Base-by-base conservation (phyloP, 2,113 vertebrate genomes). In the Athene cunicularia region DNA sequence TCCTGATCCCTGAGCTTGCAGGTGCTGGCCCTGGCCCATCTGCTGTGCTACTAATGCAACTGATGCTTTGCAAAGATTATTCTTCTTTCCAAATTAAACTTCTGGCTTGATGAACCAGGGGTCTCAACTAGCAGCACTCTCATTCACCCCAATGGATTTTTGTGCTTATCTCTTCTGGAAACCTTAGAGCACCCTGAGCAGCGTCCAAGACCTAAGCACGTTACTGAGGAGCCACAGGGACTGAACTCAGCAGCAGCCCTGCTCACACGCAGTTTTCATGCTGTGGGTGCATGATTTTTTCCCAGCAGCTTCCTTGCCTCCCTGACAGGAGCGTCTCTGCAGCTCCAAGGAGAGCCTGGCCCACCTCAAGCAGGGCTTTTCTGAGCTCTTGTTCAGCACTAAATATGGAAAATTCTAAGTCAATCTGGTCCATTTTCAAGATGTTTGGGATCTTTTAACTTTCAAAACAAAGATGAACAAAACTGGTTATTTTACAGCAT, bases 381-480 rank as follows among this genome's bases (percentile, higher is more conserved):
- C 85, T 87, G 81, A 81, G 93, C 88, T 92, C 32, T 18, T 15
- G 12, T 73, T 91, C 88, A 95, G 82, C 74, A 81, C 52, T 47
- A 88, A 94, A 94, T 55, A 59, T 4, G 73, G 92, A 96, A 91
- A 94, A 91, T 87, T 93, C 92, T 52, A 2, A 35, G 32, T 41
- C 70, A 58, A 0, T 79, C 50, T 77, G 26, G 45, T 8, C 55
- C 0, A 0, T 81, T 73, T 67, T 63, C 56, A 71, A 59, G 60
- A 73, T 81, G 39, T 41, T 91, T 0, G 1, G 45, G 50, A 27
- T 62, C 23, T 66, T 89, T 43, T 18, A 58, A 70, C 21, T 81
- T 85, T 15, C 32, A 41, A 77, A 90, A 50, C 27, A 80, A 77
- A 89, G 16, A 26, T 5, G 58, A 67, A 37, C 3, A 1, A 20